Percentiles rank a stretch among this genome's conserved stretches.
Conservation (phyloP, 37 sponge, comb jelly and placozoan species). For the Halisarca cf. caerulea region DNA sequence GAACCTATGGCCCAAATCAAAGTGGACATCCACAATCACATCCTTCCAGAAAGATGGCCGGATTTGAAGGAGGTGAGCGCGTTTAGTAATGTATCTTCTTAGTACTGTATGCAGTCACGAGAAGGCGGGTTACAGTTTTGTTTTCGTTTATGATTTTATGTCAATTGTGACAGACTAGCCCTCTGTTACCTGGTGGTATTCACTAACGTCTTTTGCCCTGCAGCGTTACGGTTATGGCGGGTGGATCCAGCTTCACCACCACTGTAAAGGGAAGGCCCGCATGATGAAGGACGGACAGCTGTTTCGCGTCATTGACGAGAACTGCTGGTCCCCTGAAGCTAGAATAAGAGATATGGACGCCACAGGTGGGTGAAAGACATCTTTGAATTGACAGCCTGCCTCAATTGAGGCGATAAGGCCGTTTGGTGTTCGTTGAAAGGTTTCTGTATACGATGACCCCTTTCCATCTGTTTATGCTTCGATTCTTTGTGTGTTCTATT, state of each 20-base stretch:
- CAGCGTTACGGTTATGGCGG: conserved; percentile 92
- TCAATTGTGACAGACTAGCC: too few relatives aligned
- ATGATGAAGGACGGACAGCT: conserved; percentile 90
- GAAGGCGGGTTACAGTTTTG: too few relatives aligned
- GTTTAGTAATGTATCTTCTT: too few relatives aligned
- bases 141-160: too few relatives aligned
- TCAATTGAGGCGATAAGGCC: too few relatives aligned
- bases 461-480: too few relatives aligned
- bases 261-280: conserved; percentile 85
- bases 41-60: conserved; percentile 87
- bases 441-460: too few relatives aligned
- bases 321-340: conserved; percentile 82
- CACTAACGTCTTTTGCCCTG: neutral
- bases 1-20: conserved; percentile 25
- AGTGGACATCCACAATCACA: conserved; percentile 87
- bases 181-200: too few relatives aligned
- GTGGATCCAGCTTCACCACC: conserved; percentile 91
- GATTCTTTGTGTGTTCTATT: too few relatives aligned
- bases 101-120: too few relatives aligned
- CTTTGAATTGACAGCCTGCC: too few relatives aligned
- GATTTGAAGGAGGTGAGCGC: conserved; percentile 83
- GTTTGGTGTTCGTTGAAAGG: too few relatives aligned
- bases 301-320: conserved; percentile 85
- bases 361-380: conserved; percentile 75
- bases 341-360: conserved; percentile 84